These are phyloP conservation scores for Drosophila paulistorum DNA, from an alignment of 1,140 invertebrate genomes.

Conservation along the genomic window DNA sequence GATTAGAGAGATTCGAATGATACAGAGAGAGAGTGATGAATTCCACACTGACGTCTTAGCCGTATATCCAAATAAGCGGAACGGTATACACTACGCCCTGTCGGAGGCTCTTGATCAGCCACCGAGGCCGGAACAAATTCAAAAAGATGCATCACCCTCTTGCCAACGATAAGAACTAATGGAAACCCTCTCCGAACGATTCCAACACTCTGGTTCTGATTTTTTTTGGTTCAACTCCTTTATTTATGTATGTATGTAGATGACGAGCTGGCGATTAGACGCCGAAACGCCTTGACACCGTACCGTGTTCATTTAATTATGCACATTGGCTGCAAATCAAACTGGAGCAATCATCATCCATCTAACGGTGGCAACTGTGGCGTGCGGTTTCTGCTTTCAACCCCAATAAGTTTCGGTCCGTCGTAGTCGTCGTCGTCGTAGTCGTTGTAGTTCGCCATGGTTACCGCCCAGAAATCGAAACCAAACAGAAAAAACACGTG, in stretches of 20 bases:
- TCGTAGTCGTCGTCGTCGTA: slow-evolving; percentile 21
- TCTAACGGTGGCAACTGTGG: slow-evolving; percentile 2
- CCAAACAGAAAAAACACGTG: not conserved
- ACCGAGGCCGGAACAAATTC: slow-evolving; percentile 76
- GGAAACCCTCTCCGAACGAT: slow-evolving; percentile 13
- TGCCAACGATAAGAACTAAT: not conserved
- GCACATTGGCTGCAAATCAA: slow-evolving; percentile 54
- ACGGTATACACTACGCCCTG: slow-evolving; percentile 66
- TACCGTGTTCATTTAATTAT: slow-evolving; percentile 20
- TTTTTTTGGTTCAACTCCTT: not conserved
- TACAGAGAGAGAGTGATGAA: not conserved
- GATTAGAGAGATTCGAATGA: not conserved
- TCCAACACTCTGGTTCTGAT: not conserved
- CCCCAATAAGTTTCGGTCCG: slow-evolving; percentile 17
- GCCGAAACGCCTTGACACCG: slow-evolving; percentile 30
- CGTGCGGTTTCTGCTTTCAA: slow-evolving; percentile 61
- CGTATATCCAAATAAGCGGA: slow-evolving; percentile 73
- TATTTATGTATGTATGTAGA: slow-evolving; percentile 7
- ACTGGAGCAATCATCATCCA: slow-evolving; percentile 54
- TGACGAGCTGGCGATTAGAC: slow-evolving; percentile 31
- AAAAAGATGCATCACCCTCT: slow-evolving; percentile 65
- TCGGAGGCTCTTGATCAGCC: slow-evolving; percentile 41
- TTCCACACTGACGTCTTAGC: slow-evolving; percentile 34
- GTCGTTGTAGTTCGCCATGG: slow-evolving; percentile 48
- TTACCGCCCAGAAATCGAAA: slow-evolving; percentile 34